Conservation (phyloP, 2,888 invertebrate genomes). For the Nasonia oneida region DNA sequence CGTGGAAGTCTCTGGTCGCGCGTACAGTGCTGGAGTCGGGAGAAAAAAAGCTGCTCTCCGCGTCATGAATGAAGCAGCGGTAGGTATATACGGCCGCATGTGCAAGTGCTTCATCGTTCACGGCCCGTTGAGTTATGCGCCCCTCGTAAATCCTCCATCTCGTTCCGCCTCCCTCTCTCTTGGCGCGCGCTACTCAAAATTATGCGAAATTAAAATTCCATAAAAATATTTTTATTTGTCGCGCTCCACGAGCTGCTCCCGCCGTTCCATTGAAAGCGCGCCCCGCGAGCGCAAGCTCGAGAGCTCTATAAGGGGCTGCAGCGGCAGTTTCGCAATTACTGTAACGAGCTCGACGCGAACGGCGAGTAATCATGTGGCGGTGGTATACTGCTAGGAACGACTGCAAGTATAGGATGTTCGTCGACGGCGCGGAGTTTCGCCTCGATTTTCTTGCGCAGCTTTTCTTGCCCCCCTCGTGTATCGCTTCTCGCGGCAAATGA, state of each 20-base stretch:
- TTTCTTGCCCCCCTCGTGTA: slow-evolving; percentile 11
- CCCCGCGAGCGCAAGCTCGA: background rate
- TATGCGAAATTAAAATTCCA: slow-evolving; percentile 70
- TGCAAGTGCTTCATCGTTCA: slow-evolving; percentile 65
- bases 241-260: slow-evolving; percentile 51
- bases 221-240: slow-evolving; percentile 68
- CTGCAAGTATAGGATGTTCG: background rate
- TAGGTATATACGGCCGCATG: slow-evolving; percentile 17
- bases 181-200: slow-evolving; percentile 57
- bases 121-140: slow-evolving; percentile 66
- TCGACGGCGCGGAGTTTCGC: background rate
- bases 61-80: slow-evolving; percentile 49
- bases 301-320: slow-evolving; percentile 26
- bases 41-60: slow-evolving; percentile 31
- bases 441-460: slow-evolving; percentile 6
- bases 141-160: slow-evolving; percentile 67
- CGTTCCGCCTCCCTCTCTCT: slow-evolving; percentile 64
- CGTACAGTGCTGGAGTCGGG: background rate
- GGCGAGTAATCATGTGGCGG: slow-evolving; percentile 64
- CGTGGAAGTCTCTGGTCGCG: background rate
- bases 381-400: background rate
- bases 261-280: slow-evolving; percentile 14
- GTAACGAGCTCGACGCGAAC: slow-evolving; percentile 65
- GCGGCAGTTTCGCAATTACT: slow-evolving; percentile 68
- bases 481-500: slow-evolving; percentile 16